Evolutionary conservation across 2,888 invertebrate species (phyloP).

Genomic region (Drosophila pegasa): DNA sequence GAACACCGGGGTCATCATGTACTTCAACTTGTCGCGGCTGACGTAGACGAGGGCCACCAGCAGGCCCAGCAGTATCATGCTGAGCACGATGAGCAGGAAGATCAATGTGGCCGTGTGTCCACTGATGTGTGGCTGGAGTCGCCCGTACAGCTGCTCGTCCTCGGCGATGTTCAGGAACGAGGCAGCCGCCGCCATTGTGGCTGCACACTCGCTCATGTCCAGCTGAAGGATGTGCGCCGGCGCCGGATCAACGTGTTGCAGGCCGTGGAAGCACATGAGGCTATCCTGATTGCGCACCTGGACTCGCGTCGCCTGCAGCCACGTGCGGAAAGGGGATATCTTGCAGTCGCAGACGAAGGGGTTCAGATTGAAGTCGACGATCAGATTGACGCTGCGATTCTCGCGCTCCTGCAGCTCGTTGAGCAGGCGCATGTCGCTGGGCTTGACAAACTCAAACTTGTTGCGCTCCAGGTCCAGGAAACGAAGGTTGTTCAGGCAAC

Average conservation of each 20-base stretch:
- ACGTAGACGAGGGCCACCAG: conserved; percentile 87
- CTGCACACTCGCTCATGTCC: conserved; percentile 79
- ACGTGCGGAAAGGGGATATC: conserved; percentile 87
- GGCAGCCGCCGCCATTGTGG: conserved; percentile 79
- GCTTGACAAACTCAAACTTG: conserved; percentile 87
- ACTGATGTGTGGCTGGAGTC: conserved; percentile 66
- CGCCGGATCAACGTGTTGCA: conserved; percentile 70
- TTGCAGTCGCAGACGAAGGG: conserved; percentile 90
- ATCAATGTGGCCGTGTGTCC: conserved; percentile 84
- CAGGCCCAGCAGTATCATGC: conserved; percentile 86
- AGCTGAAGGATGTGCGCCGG: conserved; percentile 78
- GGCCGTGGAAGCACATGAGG: conserved; percentile 86
- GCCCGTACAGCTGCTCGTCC: conserved; percentile 71
- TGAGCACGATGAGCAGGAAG: conserved; percentile 86
- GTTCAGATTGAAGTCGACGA: conserved; percentile 88
- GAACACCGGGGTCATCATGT: conserved; percentile 87
- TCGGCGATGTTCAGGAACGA: conserved; percentile 75
- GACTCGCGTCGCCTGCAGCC: conserved; percentile 88
- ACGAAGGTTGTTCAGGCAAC: conserved; percentile 88
- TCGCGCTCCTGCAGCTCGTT: conserved; percentile 86
- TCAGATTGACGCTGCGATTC: conserved; percentile 85
- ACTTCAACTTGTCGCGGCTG: conserved; percentile 87
- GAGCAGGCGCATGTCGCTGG: conserved; percentile 86
- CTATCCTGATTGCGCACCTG: conserved; percentile 86
- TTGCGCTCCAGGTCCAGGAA: conserved; percentile 90